Conservation (phyloP, 2,797 vertebrate species). For the Sebastes iracundus region DNA sequence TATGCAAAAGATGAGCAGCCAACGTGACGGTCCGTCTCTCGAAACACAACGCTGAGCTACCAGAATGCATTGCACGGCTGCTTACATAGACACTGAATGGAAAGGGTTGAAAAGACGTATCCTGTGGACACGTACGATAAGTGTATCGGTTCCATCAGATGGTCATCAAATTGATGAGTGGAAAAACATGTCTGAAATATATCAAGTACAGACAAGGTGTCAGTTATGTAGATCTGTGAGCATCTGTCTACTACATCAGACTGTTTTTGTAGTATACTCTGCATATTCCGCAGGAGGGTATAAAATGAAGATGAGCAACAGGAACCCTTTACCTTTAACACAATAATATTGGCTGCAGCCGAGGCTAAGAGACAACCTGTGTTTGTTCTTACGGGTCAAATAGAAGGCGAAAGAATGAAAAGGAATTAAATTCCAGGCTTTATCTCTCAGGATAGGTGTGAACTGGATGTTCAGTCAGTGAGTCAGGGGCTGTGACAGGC, state of each 20-base stretch:
- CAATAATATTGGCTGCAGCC: slow-evolving; percentile 27
- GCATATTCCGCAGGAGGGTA: neutral
- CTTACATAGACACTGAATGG: neutral
- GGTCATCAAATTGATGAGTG: neutral
- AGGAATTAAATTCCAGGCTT: slow-evolving; percentile 32
- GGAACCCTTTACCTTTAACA: slow-evolving; percentile 37
- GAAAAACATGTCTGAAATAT: neutral
- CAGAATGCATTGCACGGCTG: neutral
- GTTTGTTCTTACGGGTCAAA: slow-evolving; percentile 12
- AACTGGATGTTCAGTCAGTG: slow-evolving; percentile 32
- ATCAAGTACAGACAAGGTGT: neutral
- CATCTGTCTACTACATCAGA: neutral
- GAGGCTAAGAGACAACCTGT: slow-evolving; percentile 3
- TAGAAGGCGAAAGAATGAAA: neutral
- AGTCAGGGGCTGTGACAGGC: slow-evolving; percentile 42
- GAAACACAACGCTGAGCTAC: accelerated
- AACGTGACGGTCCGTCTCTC: accelerated
- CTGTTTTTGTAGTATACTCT: neutral
- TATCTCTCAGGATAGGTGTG: slow-evolving; percentile 25
- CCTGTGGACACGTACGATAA: neutral
- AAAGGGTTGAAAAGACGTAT: neutral
- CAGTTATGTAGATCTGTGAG: neutral
- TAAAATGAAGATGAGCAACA: slow-evolving; percentile 14
- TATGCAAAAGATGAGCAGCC: accelerated
- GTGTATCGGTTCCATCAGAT: neutral